Evolutionary conservation across 1,140 invertebrate species (phyloP), one percentile per base, ranked within the genome.

Genomic region (Diachasmimorpha longicaudata): DNA sequence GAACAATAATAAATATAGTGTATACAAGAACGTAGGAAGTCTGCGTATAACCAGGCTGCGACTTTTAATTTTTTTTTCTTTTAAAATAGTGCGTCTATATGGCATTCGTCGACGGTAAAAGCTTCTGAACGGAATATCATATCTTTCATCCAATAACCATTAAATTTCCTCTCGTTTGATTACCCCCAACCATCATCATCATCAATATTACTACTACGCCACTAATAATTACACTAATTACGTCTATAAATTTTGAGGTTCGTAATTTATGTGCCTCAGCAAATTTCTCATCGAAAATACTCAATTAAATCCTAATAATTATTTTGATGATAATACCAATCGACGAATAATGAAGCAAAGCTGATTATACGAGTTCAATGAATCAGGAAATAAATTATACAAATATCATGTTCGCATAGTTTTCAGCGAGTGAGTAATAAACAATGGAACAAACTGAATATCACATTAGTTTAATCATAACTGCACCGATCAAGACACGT

Each of bases 1-100:
- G 86, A 89, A 88, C 86, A 88, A 87, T 89, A 85, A 87, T 88
- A 88, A 88, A 88, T 87, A 87, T 84, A 87, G 86, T 85, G 83
- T 86, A 83, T 87, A 85, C 84, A 83, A 86, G 83, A 88, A 88
- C 82, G 74, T 84, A 87, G 83, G 84, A 85, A 86, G 83, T 86
- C 78, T 84, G 85, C 85, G 79, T 85, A 81, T 88, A 87, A 86
- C 85, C 83, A 88, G 85, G 82, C 84, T 88, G 84, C 84, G 75
- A 86, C 78, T 79, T 86, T 85, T 82, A 63, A 11, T 11, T 63
- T 63, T 63, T 58, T 25, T 25, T 63, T 63, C 23, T 68, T 68
- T 68, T 37, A 85, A 87, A 87, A 87, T 87, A 87, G 80, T 83
- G 82, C 82, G 83, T 86, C 83, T 85, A 85, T 86, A 83, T 83